A percentile compares a stretch with the other conserved stretches of the same genome.
Evolutionary conservation across 2,113 vertebrate species (phyloP).

Genomic region (Crotalus viridis): DNA sequence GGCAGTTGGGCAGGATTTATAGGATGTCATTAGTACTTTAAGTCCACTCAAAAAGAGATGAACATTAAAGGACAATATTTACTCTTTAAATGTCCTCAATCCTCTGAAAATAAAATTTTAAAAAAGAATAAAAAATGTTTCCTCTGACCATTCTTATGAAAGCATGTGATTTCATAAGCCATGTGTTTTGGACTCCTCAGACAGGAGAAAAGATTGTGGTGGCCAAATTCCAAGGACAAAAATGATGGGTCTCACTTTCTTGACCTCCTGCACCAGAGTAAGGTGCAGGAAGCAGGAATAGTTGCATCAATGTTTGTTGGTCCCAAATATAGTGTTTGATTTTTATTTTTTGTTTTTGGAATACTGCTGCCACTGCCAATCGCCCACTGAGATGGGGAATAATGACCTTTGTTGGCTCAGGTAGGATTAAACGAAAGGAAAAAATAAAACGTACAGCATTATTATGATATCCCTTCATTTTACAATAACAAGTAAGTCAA

Average conservation of each 20-base stretch:
- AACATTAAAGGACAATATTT: no score
- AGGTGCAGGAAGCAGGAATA: not conserved
- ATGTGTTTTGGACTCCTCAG: not conserved
- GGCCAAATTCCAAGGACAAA: not conserved
- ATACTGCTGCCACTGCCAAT: not conserved
- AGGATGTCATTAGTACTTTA: no score
- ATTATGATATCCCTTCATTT: not conserved
- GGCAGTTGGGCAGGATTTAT: no score
- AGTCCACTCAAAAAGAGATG: no score
- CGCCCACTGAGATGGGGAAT: not conserved
- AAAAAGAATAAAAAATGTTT: not conserved
- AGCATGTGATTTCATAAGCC: not conserved
- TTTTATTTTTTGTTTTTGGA: not conserved
- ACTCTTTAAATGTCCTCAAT: not conserved
- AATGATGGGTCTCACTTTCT: not conserved
- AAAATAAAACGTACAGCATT: not conserved
- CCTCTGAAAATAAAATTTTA: not conserved
- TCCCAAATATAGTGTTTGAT: not conserved
- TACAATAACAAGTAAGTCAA: not conserved
- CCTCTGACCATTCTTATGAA: not conserved
- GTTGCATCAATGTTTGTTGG: not conserved
- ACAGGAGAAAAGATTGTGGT: not conserved
- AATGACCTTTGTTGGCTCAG: not conserved
- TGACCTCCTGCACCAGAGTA: not conserved
- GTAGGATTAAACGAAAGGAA: not conserved